A percentile compares a stretch with the other conserved stretches of the same genome.
These are phyloP conservation scores for Eupithecia tripunctaria DNA, from an alignment of 2,888 invertebrate genomes.

Conservation along the genomic window DNA sequence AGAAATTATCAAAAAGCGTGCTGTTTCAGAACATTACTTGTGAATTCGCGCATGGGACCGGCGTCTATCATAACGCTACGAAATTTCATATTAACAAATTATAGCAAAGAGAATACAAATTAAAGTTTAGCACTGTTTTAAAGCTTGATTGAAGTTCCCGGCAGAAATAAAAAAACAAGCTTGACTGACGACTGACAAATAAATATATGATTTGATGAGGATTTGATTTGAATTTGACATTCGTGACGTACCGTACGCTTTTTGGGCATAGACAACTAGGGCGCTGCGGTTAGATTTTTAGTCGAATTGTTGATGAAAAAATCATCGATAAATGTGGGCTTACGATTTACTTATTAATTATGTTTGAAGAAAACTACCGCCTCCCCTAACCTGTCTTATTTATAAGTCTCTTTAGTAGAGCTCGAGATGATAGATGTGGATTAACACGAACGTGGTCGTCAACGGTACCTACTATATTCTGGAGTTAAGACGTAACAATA, in stretches of 20 bases:
- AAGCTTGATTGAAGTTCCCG: slow-evolving; percentile 21
- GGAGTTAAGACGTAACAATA: too few relatives aligned
- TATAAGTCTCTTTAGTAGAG: too few relatives aligned
- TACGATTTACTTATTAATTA: not conserved
- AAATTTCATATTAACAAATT: slow-evolving; percentile 86
- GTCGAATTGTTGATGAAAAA: not conserved
- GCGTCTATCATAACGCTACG: slow-evolving; percentile 87
- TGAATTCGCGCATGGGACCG: slow-evolving; percentile 88
- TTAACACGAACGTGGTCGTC: too few relatives aligned
- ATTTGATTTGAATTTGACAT: not conserved
- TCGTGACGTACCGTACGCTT: too few relatives aligned
- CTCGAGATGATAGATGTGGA: too few relatives aligned
- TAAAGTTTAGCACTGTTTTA: not conserved
- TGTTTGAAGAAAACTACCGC: not conserved
- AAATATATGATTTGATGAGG: too few relatives aligned
- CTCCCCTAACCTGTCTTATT: not conserved
- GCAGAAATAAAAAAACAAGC: not conserved
- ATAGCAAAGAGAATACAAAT: too few relatives aligned
- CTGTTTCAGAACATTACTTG: slow-evolving; percentile 77
- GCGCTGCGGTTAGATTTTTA: not conserved
- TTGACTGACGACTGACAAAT: not conserved
- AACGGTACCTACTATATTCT: too few relatives aligned
- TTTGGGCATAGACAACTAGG: slow-evolving; percentile 18
- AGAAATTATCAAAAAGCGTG: not conserved
- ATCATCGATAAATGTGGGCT: not conserved